Percentiles rank a stretch among this genome's conserved stretches.
Evolutionary conservation across 2,888 invertebrate species (phyloP).

Genomic region (Boloria selene): DNA sequence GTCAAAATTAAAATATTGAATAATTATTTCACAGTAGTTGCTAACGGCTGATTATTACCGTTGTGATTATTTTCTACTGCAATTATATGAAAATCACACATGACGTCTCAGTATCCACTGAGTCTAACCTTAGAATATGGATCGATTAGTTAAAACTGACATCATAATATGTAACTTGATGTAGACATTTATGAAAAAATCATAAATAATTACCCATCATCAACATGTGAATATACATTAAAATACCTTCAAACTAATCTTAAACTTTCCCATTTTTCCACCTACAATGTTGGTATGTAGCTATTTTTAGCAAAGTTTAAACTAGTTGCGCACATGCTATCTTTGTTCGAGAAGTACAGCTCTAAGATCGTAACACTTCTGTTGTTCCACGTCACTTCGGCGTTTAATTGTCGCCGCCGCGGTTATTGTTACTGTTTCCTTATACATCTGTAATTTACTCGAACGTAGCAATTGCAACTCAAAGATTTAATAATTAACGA

Average conservation of each 20-base stretch:
- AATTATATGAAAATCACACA: slow-evolving; percentile 41
- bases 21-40: too few relatives aligned
- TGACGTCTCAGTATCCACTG: slow-evolving; percentile 32
- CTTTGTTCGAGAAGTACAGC: slow-evolving; percentile 15
- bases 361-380: slow-evolving; percentile 45
- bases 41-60: slow-evolving; percentile 33
- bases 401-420: slow-evolving; percentile 71
- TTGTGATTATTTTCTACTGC: slow-evolving; percentile 34
- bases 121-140: slow-evolving; percentile 1
- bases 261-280: too few relatives aligned
- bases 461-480: slow-evolving; percentile 70
- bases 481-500: slow-evolving; percentile 73
- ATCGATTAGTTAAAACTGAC: neutral
- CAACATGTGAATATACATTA: too few relatives aligned
- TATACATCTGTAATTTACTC: slow-evolving; percentile 75
- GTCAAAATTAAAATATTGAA: too few relatives aligned
- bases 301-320: neutral
- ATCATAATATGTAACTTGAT: neutral
- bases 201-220: too few relatives aligned
- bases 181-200: too few relatives aligned
- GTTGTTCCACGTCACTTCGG: slow-evolving; percentile 64
- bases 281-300: neutral
- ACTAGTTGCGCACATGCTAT: slow-evolving; percentile 1
- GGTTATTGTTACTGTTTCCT: slow-evolving; percentile 72
- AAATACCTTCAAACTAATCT: too few relatives aligned